Evolutionary conservation across 2,113 vertebrate species (phyloP), one percentile per base, ranked within the genome.

Genomic region (Hemiprocne comata): DNA sequence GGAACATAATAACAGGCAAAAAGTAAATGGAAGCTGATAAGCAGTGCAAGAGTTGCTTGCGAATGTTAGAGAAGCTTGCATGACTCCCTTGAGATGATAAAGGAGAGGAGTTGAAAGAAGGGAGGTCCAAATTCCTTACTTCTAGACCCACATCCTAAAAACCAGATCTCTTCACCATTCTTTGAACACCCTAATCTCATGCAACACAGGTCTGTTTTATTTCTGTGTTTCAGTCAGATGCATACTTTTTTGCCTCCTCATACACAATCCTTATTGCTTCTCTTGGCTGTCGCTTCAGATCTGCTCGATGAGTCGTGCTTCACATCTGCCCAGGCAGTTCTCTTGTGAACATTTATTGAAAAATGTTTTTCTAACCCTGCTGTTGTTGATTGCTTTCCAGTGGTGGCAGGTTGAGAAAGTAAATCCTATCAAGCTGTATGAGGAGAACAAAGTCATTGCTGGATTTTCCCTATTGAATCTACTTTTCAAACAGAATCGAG

Each of bases 331-430:
- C 55, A 38, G 19, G 5, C 25, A 26, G 40, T 24, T 78, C 36
- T 51, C 57, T 44, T 55, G 50, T 73, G 46, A 72, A 40, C 2
- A 0, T 62, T 38, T 58, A n/a, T 42, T 81, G 31, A 65, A 55
- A 76, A 69, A 36, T 44, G 26, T 50, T 89, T 64, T 82, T 82
- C 86, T 97, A 80, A 97, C 33, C 19, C 9, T 58, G 25, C 48
- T 67, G 50, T 29, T 64, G 5, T 94, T 93, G 94, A 66, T 90
- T 96, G 77, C 31, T 65, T 96, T 92, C 23, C 96, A 99, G 99
- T 99, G 99, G 99, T 99, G 99, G 99, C 99, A 99, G 94, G 99
- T 99, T 77, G 99, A 99, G 97, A 99, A 99, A 94, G 99, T 99
- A 92, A 99, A 99, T 97, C 99, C 99, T 38, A 99, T 99, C 97